Evolutionary conservation across 2,888 invertebrate species (phyloP).

Genomic region (Heteromurus nitidus): DNA sequence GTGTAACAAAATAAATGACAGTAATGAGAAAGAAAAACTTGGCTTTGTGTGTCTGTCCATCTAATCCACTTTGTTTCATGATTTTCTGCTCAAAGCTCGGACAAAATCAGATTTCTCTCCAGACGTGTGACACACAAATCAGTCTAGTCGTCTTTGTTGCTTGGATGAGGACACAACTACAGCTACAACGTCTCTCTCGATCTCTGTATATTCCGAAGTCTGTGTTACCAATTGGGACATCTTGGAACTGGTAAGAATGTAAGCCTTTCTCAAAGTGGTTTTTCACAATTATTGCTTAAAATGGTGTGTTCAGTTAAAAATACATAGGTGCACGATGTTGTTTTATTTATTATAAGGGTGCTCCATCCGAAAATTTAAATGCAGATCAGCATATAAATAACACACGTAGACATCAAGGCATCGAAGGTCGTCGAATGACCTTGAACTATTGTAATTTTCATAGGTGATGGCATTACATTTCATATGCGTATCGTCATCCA

Average conservation of each 20-base stretch:
- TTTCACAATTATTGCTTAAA: not conserved
- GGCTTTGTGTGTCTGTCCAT: not conserved
- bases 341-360: not conserved
- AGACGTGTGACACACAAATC: not conserved
- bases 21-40: no score
- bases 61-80: not conserved
- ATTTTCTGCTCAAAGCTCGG: no score
- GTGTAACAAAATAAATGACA: not conserved
- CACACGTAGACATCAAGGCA: not conserved
- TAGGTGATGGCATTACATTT: not conserved
- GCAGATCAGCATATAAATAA: not conserved
- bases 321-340: not conserved
- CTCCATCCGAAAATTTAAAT: not conserved
- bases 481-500: not conserved
- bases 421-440: not conserved
- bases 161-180: not conserved
- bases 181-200: not conserved
- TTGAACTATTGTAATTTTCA: constrained; percentile 5
- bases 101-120: not conserved
- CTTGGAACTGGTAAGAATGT: not conserved
- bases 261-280: not conserved
- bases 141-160: constrained; percentile 8
- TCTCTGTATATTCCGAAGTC: not conserved
- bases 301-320: not conserved
- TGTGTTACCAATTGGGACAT: not conserved